Evolutionary conservation across 2,113 vertebrate genomes (phyloP).

Genomic region (Halichoeres trimaculatus): DNA sequence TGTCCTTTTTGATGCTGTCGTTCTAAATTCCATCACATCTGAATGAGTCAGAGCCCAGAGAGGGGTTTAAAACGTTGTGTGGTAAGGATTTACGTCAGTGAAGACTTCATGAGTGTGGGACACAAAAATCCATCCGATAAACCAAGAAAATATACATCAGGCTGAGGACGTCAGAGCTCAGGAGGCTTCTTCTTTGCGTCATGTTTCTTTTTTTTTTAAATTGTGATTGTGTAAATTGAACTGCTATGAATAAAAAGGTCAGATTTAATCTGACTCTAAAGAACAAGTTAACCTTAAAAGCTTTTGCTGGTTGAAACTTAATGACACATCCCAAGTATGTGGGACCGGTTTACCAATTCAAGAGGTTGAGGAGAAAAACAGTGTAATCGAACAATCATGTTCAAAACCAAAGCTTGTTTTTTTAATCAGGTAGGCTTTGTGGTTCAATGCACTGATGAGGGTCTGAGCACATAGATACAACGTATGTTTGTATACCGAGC

Average conservation of each 20-base stretch:
- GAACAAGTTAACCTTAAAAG: no score
- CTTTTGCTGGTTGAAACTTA: background rate
- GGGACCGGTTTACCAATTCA: no score
- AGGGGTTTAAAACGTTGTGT: background rate
- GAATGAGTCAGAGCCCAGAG: background rate
- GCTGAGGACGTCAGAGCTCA: no score
- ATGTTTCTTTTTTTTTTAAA: background rate
- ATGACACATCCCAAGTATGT: background rate
- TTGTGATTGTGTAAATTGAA: background rate
- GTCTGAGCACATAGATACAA: slow-evolving; percentile 38
- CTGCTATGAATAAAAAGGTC: no score
- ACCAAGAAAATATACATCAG: background rate
- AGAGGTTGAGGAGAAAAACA: no score
- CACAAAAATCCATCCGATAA: background rate
- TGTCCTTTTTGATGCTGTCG: no score
- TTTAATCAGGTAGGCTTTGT: background rate
- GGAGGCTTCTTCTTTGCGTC: background rate
- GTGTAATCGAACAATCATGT: no score
- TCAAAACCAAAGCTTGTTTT: background rate
- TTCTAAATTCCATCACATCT: background rate
- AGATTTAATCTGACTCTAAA: no score
- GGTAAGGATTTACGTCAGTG: background rate
- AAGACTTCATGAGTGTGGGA: background rate
- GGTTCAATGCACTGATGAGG: slow-evolving; percentile 26
- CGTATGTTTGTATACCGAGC: slow-evolving; percentile 6